Conservation (phyloP, 2,888 invertebrate species). For the Ectemnius lituratus region DNA sequence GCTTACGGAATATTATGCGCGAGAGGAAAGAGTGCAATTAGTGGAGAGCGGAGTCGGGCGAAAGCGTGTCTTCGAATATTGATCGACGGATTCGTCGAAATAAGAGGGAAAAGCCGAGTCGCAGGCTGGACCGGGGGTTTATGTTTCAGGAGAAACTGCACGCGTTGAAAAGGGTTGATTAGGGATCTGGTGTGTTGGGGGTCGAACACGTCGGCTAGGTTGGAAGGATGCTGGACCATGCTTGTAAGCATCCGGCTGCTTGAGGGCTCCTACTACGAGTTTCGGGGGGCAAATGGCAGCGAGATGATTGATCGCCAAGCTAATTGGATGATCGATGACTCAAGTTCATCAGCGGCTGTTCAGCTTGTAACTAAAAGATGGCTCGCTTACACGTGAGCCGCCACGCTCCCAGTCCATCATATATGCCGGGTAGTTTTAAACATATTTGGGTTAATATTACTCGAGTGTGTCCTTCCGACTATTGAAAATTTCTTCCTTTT, state of each 20-base stretch:
- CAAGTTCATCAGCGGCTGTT: constrained; percentile 71
- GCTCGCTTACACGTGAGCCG: constrained; percentile 56
- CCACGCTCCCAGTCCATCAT: not conserved
- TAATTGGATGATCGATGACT: constrained; percentile 90
- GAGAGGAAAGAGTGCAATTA: constrained; percentile 33
- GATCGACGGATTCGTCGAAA: constrained; percentile 49
- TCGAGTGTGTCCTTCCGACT: no score
- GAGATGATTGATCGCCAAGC: constrained; percentile 86
- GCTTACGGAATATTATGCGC: no score
- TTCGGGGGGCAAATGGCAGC: constrained; percentile 78
- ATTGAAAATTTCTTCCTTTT: no score
- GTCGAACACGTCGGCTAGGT: constrained; percentile 66
- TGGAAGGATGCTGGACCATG: constrained; percentile 68
- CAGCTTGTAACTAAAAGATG: constrained; percentile 61
- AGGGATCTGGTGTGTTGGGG: constrained; percentile 74
- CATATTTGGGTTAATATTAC: no score
- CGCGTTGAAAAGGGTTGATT: constrained; percentile 78
- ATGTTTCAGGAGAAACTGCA: constrained; percentile 68
- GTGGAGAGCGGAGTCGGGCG: constrained; percentile 14
- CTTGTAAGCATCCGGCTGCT: constrained; percentile 56
- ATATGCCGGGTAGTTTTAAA: no score
- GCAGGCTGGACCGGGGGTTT: constrained; percentile 46
- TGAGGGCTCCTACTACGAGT: constrained; percentile 55
- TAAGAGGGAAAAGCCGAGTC: constrained; percentile 54
- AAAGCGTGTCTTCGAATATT: constrained; percentile 49